Evolutionary conservation across 2,797 vertebrate species (phyloP), one percentile per base, ranked within the genome.

Genomic region (Pseudochaenichthys georgianus): DNA sequence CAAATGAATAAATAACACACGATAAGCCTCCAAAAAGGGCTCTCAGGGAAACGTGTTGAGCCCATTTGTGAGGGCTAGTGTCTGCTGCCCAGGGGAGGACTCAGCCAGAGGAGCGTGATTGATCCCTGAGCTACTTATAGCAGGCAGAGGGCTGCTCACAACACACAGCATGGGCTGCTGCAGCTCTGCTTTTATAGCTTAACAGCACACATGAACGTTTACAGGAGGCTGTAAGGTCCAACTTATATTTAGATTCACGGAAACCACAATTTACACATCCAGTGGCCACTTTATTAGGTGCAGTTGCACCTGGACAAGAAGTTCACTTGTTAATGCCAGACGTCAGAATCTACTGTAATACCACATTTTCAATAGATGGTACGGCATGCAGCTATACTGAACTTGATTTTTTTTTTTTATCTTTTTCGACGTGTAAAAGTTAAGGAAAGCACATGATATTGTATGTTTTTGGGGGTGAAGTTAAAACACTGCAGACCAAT

Each of bases 61-160:
- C 66, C 72, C 70, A 78, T 87, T 85, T 87, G 75, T 75, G 80
- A 58, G 28, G 57, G 70, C 73, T 86, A 75, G 87, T 81, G 77
- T 84, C 60, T 60, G 63, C 57, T 19, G 12, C 87, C 82, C 77
- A 1, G 45, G 69, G 81, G 84, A 16, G 0, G 21, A 19, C 50
- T 23, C 43, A 4, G 70, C 64, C 53, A n/a, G 70, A 73, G 59
- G 34, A 62, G 61, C 47, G 72, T 64, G 81, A 87, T 81, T 87
- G 87, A 89, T 88, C 84, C 83, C 75, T 10, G 68, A 74, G 71
- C 84, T 69, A 77, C 79, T 88, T 72, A 83, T 55, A 72, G 31
- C 59, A 52, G 72, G n/a, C 78, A 71, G 52, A 79, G 1, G n/a
- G 75, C 54, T 31, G 10, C 54, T 50, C 61, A 42, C 45, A 42